Percentiles rank a stretch among this genome's conserved stretches.
These are phyloP conservation scores for Drosophila mauritiana DNA, from an alignment of 1,140 invertebrate genomes.

Conservation along the genomic window DNA sequence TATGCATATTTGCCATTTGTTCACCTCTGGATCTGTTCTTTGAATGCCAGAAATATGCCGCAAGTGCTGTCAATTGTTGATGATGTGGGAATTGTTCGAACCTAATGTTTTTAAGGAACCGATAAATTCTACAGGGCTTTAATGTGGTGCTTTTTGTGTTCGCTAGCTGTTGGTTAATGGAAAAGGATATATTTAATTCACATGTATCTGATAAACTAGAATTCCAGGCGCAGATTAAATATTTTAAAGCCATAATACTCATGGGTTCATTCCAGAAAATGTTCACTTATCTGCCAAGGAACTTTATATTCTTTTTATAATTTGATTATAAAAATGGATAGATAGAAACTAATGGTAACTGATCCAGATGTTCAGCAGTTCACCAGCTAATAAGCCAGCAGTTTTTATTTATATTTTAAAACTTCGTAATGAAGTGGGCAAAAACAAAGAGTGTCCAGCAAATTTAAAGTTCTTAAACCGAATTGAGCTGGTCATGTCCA, in stretches of 20 bases:
- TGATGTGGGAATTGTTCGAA: conserved; percentile 62
- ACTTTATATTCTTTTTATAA: no score
- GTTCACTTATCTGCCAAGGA: no score
- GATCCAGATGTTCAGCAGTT: no score
- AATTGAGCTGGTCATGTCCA: conserved; percentile 23
- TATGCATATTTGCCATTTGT: conserved; percentile 73
- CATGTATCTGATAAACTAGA: no score
- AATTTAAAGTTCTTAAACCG: conserved; percentile 6
- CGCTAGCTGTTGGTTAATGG: neutral
- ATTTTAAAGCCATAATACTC: no score
- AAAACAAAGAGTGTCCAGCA: neutral
- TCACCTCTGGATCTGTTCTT: conserved; percentile 31
- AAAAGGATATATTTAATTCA: neutral
- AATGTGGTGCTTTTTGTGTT: neutral
- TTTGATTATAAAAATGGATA: no score
- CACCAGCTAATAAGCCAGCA: no score
- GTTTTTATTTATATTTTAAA: neutral
- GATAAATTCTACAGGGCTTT: neutral
- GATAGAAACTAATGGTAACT: no score
- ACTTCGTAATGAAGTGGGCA: neutral
- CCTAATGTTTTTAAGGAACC: conserved; percentile 4
- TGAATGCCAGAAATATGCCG: conserved; percentile 60
- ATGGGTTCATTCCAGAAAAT: no score
- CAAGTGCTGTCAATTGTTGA: conserved; percentile 76
- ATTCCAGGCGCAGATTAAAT: no score